Evolutionary conservation across 2,113 vertebrate genomes (phyloP).

Genomic region (Salvator merianae): DNA sequence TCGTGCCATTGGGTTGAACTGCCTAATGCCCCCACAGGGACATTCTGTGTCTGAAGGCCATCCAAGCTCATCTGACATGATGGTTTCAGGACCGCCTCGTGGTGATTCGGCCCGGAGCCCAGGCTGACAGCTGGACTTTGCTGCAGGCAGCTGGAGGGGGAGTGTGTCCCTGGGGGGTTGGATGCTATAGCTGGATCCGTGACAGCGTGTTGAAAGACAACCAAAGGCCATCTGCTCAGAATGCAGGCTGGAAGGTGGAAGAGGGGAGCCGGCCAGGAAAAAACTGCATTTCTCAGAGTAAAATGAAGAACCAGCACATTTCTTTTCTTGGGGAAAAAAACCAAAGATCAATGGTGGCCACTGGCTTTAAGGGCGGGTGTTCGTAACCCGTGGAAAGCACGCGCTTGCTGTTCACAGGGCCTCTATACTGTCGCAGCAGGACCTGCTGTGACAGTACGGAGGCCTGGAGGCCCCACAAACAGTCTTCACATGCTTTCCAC

Average conservation of each 20-base stretch:
- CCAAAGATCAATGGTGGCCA: too few relatives aligned
- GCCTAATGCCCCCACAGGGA: not conserved
- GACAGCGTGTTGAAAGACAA: not conserved
- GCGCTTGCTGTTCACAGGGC: too few relatives aligned
- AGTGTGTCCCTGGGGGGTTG: not conserved
- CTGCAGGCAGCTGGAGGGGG: not conserved
- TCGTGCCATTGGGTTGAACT: too few relatives aligned
- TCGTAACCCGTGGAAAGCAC: too few relatives aligned
- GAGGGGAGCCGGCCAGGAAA: not conserved
- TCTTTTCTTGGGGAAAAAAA: not conserved
- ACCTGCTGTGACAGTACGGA: too few relatives aligned
- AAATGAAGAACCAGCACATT: not conserved
- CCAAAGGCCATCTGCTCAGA: not conserved
- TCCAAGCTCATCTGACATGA: not conserved
- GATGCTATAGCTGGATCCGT: not conserved
- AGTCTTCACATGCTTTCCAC: too few relatives aligned
- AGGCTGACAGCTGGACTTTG: not conserved
- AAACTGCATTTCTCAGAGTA: not conserved
- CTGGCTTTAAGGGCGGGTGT: not conserved
- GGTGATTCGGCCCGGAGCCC: not conserved
- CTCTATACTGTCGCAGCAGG: too few relatives aligned
- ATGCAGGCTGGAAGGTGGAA: too few relatives aligned
- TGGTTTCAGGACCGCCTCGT: not conserved
- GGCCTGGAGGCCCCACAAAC: too few relatives aligned
- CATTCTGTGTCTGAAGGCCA: not conserved